A percentile compares a stretch with the other conserved stretches of the same genome.
Evolutionary conservation across 2,797 vertebrate genomes (phyloP).

Genomic region (Mus minutoides): DNA sequence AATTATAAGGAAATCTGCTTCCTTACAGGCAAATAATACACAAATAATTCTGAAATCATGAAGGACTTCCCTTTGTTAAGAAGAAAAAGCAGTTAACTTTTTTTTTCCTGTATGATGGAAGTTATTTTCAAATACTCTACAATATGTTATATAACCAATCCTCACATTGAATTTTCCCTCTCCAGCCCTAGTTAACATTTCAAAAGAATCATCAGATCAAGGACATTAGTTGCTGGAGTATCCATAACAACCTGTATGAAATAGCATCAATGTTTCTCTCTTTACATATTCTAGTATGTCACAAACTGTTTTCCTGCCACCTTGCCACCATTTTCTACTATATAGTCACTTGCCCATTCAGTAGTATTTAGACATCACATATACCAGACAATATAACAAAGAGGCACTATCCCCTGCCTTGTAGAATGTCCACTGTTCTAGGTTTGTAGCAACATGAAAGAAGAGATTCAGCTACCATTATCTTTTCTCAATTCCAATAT

Average conservation of each 20-base stretch:
- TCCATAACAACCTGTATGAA: not conserved
- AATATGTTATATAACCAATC: not conserved
- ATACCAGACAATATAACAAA: not conserved
- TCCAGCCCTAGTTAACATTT: not conserved
- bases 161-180: not conserved
- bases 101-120: not conserved
- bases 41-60: not conserved
- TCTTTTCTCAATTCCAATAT: not conserved
- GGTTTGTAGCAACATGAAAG: not conserved
- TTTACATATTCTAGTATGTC: not conserved
- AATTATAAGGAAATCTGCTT: too few species aligned
- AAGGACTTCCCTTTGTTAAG: not conserved
- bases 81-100: not conserved
- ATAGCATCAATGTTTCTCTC: not conserved
- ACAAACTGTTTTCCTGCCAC: not conserved
- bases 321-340: not conserved
- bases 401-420: not conserved
- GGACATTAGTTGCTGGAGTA: not conserved
- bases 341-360: not conserved
- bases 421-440: not conserved
- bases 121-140: slow-evolving; percentile 15
- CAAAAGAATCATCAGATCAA: slow-evolving; percentile 13
- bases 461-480: not conserved
- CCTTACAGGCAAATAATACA: not conserved
- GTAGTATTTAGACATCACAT: not conserved